Evolutionary conservation across 2,888 invertebrate species (phyloP), one percentile per base, ranked within the genome.

Genomic region (Acheta domesticus): DNA sequence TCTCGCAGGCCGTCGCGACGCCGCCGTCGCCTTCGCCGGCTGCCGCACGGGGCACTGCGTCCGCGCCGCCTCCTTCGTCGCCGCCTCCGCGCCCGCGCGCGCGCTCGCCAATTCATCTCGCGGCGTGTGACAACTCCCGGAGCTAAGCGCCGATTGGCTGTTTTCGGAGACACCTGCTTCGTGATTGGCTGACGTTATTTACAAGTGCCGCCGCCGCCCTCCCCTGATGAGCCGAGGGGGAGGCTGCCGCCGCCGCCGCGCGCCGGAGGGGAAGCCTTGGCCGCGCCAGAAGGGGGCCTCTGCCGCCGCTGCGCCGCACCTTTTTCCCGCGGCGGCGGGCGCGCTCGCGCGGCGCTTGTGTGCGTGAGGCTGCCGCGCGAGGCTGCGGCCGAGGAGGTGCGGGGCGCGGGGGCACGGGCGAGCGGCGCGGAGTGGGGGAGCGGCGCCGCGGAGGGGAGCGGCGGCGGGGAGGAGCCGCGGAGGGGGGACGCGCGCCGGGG

Each of bases 391-490:
- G 1, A 23, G 48, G 76, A 8, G 62, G 3, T 2, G 62, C 75
- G 16, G 75, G 75, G 16, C 16, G 36, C n/a, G 76, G 76, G 76
- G 12, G 76, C n/a, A 5, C n/a, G 76, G 14, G 49, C 36, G 76
- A 36, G 48, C 48, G 19, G 76, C 36, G 11, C 16, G n/a, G 48
- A 76, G 76, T n/a, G 73, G 76, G 80, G 74, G 79, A 75, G 62
- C 78, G 77, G 62, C 77, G 73, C 49, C 49, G 21, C 75, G 76
- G 48, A 12, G 75, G 12, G 49, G 75, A 21, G 74, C 62, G 81
- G 87, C 87, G 88, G 82, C 88, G 88, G 88, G 88, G 88, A 87
- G 49, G 80, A 77, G 82, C 77, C 74, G 80, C 74, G 80, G 78
- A 81, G 81, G 87, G 88, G 89, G 88, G 89, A n/a, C 62, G 62